Conservation (phyloP, 2,888 invertebrate genomes). For the Acanthosepion lycidas region DNA sequence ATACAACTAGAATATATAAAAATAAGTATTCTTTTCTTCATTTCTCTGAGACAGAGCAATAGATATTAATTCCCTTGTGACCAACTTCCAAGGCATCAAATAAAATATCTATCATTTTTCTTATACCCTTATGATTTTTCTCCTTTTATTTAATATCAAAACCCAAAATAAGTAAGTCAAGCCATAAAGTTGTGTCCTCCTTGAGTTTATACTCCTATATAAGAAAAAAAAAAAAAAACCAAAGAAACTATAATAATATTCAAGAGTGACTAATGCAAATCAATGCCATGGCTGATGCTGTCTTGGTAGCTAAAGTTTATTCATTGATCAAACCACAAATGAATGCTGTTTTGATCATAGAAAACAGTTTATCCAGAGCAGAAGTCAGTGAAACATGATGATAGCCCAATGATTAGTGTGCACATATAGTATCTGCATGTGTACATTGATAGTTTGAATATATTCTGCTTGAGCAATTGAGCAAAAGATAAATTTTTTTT, state of each 20-base stretch:
- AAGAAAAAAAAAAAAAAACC: no score
- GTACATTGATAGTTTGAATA: neutral
- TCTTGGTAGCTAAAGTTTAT: neutral
- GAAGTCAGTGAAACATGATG: constrained; percentile 33
- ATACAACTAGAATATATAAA: no score
- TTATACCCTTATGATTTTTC: no score
- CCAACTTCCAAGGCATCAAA: no score
- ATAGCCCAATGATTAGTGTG: neutral
- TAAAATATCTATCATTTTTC: no score
- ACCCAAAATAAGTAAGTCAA: no score
- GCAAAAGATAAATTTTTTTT: neutral
- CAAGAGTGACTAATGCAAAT: neutral
- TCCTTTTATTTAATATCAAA: no score
- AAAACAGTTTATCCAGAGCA: neutral
- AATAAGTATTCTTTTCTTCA: no score
- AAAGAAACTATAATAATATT: neutral
- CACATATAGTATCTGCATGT: neutral
- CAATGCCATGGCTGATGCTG: neutral
- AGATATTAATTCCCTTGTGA: no score
- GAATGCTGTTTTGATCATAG: neutral
- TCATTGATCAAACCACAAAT: neutral
- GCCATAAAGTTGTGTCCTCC: no score
- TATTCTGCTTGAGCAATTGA: neutral
- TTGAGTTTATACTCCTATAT: neutral
- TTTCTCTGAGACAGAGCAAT: no score